Evolutionary conservation across 2,113 vertebrate species (phyloP).

Genomic region (Hydrochoerus hydrochaeris): DNA sequence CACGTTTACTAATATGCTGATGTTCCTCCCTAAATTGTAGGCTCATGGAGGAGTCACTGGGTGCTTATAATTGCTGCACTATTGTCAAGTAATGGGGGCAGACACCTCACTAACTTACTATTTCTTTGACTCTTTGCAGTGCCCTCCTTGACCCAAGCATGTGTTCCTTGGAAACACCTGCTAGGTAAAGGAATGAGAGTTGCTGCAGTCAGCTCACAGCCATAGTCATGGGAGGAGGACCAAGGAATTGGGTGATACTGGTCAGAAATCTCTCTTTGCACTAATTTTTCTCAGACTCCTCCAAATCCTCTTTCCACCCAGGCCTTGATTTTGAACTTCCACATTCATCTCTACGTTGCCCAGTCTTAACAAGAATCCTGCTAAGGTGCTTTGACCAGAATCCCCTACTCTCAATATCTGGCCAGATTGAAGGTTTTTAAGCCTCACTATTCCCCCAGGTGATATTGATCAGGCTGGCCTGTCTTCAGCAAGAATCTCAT

Average conservation of each 20-base stretch:
- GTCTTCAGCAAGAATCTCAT: not conserved
- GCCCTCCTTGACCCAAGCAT: not conserved
- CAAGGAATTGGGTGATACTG: not conserved
- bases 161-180: not conserved
- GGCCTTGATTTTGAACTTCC: not conserved
- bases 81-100: not conserved
- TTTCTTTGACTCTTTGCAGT: not conserved
- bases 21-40: not conserved
- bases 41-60: not conserved
- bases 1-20: not conserved
- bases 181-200: not conserved
- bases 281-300: not conserved
- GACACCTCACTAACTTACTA: not conserved
- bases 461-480: not conserved
- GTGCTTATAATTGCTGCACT: not conserved
- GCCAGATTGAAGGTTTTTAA: not conserved
- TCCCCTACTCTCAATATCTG: not conserved
- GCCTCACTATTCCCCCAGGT: not conserved
- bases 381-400: not conserved
- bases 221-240: fast-evolving
- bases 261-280: not conserved
- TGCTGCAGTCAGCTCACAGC: not conserved
- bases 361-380: not conserved
- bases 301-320: not conserved
- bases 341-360: not conserved